Conservation (phyloP, 2,888 invertebrate species). For the Adela reaumurella region DNA sequence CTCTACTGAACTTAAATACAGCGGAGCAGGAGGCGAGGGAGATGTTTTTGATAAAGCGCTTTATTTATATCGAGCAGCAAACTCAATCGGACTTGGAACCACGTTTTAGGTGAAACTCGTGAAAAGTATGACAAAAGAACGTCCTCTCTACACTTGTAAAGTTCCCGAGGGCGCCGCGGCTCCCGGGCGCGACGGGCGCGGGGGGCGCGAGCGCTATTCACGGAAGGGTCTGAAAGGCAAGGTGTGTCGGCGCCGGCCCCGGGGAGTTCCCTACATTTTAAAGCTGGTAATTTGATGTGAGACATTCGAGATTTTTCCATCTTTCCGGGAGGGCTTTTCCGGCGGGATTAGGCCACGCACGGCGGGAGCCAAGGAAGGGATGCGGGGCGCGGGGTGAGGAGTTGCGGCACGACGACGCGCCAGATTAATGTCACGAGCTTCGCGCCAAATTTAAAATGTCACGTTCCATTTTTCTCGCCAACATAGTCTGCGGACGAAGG, state of each 20-base stretch:
- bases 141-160: constrained; percentile 43
- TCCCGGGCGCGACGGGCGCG: background rate
- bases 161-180: constrained; percentile 32
- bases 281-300: constrained; percentile 54
- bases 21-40: no score
- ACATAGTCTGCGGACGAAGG: constrained; percentile 23
- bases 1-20: no score
- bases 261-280: constrained; percentile 49
- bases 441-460: constrained; percentile 51
- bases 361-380: background rate
- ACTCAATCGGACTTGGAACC: constrained; percentile 44
- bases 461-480: constrained; percentile 49
- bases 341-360: constrained; percentile 48
- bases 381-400: constrained; percentile 17
- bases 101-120: constrained; percentile 48
- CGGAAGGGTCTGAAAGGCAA: constrained; percentile 48
- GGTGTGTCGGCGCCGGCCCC: constrained; percentile 42
- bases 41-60: constrained; percentile 1
- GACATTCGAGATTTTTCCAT: constrained; percentile 52
- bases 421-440: constrained; percentile 51
- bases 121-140: constrained; percentile 52
- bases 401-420: constrained; percentile 35
- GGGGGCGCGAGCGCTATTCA: constrained; percentile 41
- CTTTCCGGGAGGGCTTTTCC: constrained; percentile 31
- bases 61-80: constrained; percentile 15